Evolutionary conservation across 2,888 invertebrate species (phyloP).

Genomic region (Penaeus monodon): DNA sequence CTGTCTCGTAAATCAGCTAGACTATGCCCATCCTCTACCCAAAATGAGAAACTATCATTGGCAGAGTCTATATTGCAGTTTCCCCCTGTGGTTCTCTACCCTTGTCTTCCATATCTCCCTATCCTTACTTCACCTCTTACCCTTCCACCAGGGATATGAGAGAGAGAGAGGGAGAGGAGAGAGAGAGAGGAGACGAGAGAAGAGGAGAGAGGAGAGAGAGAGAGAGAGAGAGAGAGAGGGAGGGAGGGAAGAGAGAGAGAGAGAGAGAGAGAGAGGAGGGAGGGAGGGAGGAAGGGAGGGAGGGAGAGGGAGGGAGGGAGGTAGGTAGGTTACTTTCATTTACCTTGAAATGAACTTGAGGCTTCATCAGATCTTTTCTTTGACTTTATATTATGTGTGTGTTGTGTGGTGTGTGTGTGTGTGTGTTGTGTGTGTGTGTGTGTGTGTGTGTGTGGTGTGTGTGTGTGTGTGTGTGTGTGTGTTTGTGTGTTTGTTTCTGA

Average conservation of each 20-base stretch:
- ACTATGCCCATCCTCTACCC: too few relatives aligned
- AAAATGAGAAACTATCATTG: too few relatives aligned
- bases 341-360: not conserved
- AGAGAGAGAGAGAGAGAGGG: not conserved
- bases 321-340: not conserved
- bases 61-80: too few relatives aligned
- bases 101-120: not conserved
- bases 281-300: not conserved
- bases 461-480: too few relatives aligned
- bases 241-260: not conserved
- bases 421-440: too few relatives aligned
- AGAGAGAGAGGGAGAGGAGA: not conserved
- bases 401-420: too few relatives aligned
- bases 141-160: not conserved
- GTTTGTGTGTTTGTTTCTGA: too few relatives aligned
- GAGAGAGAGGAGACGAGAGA: fast-evolving
- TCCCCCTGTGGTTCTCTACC: not conserved
- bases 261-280: not conserved
- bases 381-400: too few relatives aligned
- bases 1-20: too few relatives aligned
- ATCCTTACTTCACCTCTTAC: not conserved
- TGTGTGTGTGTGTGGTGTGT: too few relatives aligned
- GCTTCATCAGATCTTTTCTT: too few relatives aligned
- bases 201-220: not conserved
- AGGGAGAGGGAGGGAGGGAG: not conserved